Conservation (phyloP, 2,113 vertebrate genomes). For the Piaya cayana region DNA sequence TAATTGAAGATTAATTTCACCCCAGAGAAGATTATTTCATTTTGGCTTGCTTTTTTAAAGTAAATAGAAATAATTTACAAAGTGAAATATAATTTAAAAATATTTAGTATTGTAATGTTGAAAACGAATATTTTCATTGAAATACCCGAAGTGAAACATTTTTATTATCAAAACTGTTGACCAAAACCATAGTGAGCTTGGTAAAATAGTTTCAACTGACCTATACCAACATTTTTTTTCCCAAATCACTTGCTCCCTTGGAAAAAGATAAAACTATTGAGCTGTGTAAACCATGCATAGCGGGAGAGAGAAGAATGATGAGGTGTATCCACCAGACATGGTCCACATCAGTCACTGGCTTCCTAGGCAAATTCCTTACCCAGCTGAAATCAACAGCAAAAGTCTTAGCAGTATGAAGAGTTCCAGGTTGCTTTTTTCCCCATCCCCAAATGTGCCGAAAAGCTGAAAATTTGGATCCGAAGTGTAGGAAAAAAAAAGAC, state of each 20-base stretch:
- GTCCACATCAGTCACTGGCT: background rate
- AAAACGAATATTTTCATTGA: background rate
- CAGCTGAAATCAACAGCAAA: background rate
- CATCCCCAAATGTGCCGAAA: background rate
- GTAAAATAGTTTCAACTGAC: background rate
- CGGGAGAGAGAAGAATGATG: conserved; percentile 1
- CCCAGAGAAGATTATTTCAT: background rate
- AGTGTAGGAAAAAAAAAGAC: background rate
- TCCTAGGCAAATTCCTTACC: background rate
- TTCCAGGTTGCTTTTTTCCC: background rate
- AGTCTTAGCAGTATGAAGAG: background rate
- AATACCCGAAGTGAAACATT: background rate
- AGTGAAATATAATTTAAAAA: background rate
- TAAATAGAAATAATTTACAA: background rate
- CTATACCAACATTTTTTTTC: background rate
- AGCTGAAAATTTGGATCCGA: background rate
- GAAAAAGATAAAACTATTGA: conserved; percentile 20
- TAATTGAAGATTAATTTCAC: background rate
- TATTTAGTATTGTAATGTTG: background rate
- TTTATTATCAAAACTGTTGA: background rate
- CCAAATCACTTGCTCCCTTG: background rate
- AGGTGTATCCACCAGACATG: background rate
- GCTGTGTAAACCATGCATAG: background rate
- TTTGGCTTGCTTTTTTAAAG: background rate
- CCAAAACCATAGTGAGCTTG: background rate